Conservation (phyloP, 2,797 vertebrate species). For the Esox masquinongy region DNA sequence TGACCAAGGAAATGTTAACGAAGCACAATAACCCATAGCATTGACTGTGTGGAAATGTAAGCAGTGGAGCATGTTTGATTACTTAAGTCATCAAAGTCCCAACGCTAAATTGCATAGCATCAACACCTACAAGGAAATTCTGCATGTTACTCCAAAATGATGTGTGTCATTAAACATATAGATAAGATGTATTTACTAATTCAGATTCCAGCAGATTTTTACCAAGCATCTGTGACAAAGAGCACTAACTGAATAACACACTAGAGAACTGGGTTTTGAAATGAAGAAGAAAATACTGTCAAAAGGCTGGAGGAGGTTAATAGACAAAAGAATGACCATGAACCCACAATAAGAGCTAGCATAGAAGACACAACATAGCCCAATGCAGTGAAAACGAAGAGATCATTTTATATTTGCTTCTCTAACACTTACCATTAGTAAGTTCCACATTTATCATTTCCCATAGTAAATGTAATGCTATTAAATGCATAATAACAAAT, state of each 20-base stretch:
- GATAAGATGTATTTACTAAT: not conserved
- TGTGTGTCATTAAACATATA: not conserved
- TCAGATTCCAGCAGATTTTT: not conserved
- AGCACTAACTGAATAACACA: not conserved
- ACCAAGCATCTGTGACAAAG: not conserved
- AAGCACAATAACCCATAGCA: not conserved
- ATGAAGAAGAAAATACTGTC: not conserved
- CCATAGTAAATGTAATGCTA: not conserved
- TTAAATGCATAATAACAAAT: not conserved
- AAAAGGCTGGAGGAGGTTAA: not conserved
- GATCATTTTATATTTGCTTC: not conserved
- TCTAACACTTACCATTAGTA: not conserved
- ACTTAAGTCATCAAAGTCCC: not conserved
- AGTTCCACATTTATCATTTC: not conserved
- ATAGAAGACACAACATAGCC: not conserved
- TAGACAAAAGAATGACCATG: not conserved
- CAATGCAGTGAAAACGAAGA: not conserved
- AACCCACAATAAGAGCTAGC: not conserved
- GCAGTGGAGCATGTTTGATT: not conserved
- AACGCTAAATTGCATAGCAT: not conserved
- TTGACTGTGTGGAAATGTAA: not conserved
- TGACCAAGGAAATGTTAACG: not conserved
- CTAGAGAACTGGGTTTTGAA: not conserved
- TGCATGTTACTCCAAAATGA: not conserved
- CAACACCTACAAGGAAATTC: not conserved